These are phyloP conservation scores for Therioaphis trifolii DNA, from an alignment of 2,888 invertebrate genomes.

Conservation along the genomic window DNA sequence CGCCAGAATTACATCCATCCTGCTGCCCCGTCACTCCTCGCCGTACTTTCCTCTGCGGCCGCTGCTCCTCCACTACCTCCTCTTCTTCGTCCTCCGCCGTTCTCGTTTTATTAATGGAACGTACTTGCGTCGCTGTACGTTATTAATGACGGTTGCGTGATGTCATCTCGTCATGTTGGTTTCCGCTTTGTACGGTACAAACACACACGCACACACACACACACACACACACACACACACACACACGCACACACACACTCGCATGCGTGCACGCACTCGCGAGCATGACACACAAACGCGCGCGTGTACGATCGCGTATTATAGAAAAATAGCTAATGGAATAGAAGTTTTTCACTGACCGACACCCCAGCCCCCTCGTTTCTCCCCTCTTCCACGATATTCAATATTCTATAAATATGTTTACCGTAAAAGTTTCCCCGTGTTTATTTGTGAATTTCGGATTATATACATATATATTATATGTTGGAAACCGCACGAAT, in stretches of 20 bases:
- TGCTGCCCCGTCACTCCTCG: neutral
- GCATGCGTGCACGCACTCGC: neutral
- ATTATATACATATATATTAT: too few species aligned
- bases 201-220: neutral
- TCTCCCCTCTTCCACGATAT: neutral
- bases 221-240: neutral
- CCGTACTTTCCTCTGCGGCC: neutral
- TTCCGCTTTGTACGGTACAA: constrained; percentile 42
- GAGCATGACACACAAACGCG: neutral
- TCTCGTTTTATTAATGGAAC: constrained; percentile 60
- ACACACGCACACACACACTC: neutral
- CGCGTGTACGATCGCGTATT: neutral
- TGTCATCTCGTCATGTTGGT: constrained; percentile 60
- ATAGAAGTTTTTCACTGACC: constrained; percentile 26
- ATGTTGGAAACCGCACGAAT: too few species aligned
- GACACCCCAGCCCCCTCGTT: neutral
- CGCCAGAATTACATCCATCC: constrained; percentile 40
- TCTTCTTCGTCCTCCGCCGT: neutral
- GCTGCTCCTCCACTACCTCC: neutral
- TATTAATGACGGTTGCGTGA: constrained; percentile 60
- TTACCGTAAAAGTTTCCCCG: neutral
- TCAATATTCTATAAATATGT: neutral
- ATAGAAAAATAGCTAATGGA: constrained; percentile 29
- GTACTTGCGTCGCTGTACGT: constrained; percentile 39
- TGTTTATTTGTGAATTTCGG: too few species aligned